Conservation (phyloP, 2,888 invertebrate species). For the Petrolisthes manimaculis region DNA sequence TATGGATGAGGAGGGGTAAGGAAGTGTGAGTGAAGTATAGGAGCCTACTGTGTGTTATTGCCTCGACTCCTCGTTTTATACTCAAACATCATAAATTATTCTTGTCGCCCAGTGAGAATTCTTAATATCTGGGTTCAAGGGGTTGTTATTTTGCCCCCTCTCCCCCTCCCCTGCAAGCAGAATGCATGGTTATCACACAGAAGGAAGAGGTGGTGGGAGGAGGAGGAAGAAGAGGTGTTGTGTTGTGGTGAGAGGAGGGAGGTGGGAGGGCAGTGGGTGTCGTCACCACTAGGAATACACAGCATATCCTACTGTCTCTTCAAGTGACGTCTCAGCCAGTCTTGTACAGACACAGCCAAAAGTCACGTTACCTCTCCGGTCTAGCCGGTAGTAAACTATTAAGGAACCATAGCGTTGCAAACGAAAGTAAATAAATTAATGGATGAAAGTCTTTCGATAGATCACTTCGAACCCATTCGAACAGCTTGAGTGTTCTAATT, state of each 20-base stretch:
- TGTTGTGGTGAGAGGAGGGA: neutral
- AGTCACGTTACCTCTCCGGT: neutral
- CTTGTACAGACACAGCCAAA: neutral
- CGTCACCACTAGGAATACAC: constrained; percentile 25
- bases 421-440: too few species aligned
- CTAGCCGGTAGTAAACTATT: too few species aligned
- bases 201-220: neutral
- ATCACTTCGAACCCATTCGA: too few species aligned
- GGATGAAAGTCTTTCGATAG: too few species aligned
- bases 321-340: neutral
- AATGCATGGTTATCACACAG: neutral
- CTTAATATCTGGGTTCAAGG: too few species aligned
- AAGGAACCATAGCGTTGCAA: too few species aligned
- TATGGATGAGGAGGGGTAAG: neutral
- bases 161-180: neutral
- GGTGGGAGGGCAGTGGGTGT: neutral
- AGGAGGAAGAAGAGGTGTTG: neutral
- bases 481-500: too few species aligned
- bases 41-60: neutral
- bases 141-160: too few species aligned
- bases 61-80: too few species aligned
- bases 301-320: neutral
- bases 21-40: neutral
- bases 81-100: too few species aligned
- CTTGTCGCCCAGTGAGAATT: too few species aligned